These are phyloP conservation scores for Idris sp. DNA, from an alignment of 1,140 invertebrate species.

Conservation along the genomic window DNA sequence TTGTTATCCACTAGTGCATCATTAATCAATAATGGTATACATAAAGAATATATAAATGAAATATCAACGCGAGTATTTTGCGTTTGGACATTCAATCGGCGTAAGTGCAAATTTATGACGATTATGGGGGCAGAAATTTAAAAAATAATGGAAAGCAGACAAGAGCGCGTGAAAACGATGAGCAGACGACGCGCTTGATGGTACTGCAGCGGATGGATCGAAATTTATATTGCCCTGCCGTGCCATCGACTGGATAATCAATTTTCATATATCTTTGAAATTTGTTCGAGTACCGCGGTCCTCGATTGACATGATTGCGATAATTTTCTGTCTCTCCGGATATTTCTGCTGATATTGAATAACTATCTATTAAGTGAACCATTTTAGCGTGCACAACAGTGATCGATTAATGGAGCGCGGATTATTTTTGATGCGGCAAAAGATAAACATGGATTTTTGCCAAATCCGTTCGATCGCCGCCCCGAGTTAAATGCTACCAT, in stretches of 20 bases:
- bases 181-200: conserved; percentile 47
- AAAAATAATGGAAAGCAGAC: conserved; percentile 52
- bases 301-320: conserved; percentile 59
- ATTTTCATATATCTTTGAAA: conserved; percentile 64
- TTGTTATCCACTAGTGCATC: too few relatives aligned
- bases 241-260: conserved; percentile 51
- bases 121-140: conserved; percentile 51
- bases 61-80: background rate
- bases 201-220: conserved; percentile 51
- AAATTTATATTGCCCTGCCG: conserved; percentile 57
- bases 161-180: conserved; percentile 53
- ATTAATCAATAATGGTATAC: background rate
- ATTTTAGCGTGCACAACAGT: conserved; percentile 32
- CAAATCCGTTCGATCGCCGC: conserved; percentile 23
- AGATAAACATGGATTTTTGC: conserved; percentile 52
- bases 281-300: conserved; percentile 56
- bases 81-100: conserved; percentile 20
- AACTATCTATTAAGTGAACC: conserved; percentile 53
- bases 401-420: conserved; percentile 42
- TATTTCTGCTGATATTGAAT: conserved; percentile 56
- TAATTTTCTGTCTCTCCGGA: conserved; percentile 59
- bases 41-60: conserved; percentile 11
- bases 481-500: conserved; percentile 3
- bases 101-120: conserved; percentile 46
- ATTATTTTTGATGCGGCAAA: conserved; percentile 53